Base-by-base conservation (phyloP, 2,888 invertebrate genomes). In the Orchesellides sinensis region DNA sequence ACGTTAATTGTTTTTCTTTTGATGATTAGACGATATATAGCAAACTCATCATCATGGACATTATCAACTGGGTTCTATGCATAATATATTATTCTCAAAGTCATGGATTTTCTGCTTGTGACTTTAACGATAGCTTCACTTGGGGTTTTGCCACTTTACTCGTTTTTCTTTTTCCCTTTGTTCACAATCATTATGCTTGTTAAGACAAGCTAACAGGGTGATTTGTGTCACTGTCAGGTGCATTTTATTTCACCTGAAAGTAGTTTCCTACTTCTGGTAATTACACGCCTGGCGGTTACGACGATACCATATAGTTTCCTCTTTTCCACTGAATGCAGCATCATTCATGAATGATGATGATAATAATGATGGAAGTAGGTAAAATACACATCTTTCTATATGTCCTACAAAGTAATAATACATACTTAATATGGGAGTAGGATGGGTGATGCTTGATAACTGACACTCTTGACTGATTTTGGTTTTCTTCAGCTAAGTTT, bases 141-240 rank as follows among this genome's bases (percentile, higher is more conserved):
- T n/a, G n/a, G n/a, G n/a, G n/a, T n/a, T n/a, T 56, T 56, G 14
- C 56, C 25, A 27, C 52, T 17, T 10, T 3, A 56, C 56, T 56
- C 56, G 14, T 56, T 56, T 25, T 8, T 32, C 2, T 27, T 23
- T 19, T 29, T 40, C 45, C 40, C 65, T 25, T 8, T 52, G 19
- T 8, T 52, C 8, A 10, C 19, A 59, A 6, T 29, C 19, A 56
- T n/a, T 6, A 14, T 19, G 32, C 63, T 70, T 23, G 35, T 70
- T 70, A 69, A 52, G 17, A 56, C n/a, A 70, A 49, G 21, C 17
- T 54, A 69, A 69, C 69, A 80, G 80, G 81, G 81, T 81, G 81
- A 81, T 74, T 74, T 81, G 73, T 81, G 74, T 74, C 81, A 81
- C 52, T 81, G 81, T 81, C 81, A 81, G 81, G 61, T 63, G 74